Percentiles rank a stretch among this genome's conserved stretches.
Evolutionary conservation across 2,888 invertebrate species (phyloP).

Genomic region (Sarcophaga rosellei): DNA sequence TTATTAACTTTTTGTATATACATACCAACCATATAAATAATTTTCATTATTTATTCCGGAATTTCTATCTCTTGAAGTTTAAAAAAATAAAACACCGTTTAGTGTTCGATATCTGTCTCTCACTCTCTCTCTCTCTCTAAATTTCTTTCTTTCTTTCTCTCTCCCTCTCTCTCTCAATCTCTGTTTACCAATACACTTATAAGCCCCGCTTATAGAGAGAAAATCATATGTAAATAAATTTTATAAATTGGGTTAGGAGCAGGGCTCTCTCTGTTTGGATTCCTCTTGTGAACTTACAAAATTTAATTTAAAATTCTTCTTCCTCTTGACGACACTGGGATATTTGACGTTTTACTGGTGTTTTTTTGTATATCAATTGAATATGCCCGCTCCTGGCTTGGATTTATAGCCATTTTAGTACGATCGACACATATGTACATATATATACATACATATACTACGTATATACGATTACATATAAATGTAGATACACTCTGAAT

Average conservation of each 20-base stretch:
- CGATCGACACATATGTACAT: background rate
- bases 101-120: background rate
- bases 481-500: constrained; percentile 34
- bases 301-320: constrained; percentile 67
- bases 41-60: constrained; percentile 80
- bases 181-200: background rate
- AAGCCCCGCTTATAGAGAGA: constrained; percentile 39
- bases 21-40: constrained; percentile 75
- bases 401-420: constrained; percentile 23
- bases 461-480: background rate
- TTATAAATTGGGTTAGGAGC: constrained; percentile 76
- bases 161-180: constrained; percentile 53
- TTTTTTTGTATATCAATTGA: constrained; percentile 36
- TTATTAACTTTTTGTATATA: constrained; percentile 71
- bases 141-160: constrained; percentile 32
- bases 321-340: constrained; percentile 64
- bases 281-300: constrained; percentile 28
- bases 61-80: constrained; percentile 75
- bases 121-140: constrained; percentile 36
- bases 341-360: constrained; percentile 67
- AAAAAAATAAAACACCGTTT: constrained; percentile 11
- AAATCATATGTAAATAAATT: constrained; percentile 67
- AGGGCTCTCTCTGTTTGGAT: constrained; percentile 73
- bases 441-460: background rate
- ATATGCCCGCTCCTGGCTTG: constrained; percentile 79